Conservation (phyloP, 2,797 vertebrate genomes). For the Mergus octosetaceus region DNA sequence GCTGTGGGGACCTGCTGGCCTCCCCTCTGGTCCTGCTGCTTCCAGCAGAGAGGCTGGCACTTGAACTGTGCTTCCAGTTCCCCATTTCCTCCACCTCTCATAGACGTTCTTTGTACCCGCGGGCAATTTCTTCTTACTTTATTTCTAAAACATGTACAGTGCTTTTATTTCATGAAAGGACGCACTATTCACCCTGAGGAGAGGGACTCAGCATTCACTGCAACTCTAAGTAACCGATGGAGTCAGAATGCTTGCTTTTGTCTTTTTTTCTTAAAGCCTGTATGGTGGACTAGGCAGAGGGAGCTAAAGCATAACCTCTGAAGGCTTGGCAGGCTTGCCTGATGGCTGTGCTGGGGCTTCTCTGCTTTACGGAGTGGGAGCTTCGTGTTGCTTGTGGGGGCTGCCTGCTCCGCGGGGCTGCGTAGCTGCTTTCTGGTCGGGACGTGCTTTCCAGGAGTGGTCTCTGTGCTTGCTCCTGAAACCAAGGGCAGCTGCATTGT, state of each 20-base stretch:
- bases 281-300: not conserved
- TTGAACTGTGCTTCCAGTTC: not conserved
- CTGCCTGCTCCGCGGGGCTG: not conserved
- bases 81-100: not conserved
- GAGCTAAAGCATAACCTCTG: not conserved
- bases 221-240: not conserved
- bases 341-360: not conserved
- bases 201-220: not conserved
- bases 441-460: not conserved
- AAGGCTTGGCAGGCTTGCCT: not conserved
- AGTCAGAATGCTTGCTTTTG: not conserved
- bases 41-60: slow-evolving; percentile 5
- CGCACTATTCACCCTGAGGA: not conserved
- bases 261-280: not conserved
- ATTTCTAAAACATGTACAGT: not conserved
- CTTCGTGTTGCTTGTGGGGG: not conserved
- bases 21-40: not conserved
- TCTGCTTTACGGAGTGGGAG: not conserved
- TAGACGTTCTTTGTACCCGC: slow-evolving; percentile 10
- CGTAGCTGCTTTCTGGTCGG: not conserved
- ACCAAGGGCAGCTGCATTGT: not conserved
- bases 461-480: not conserved
- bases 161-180: not conserved
- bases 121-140: not conserved
- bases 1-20: not conserved